Evolutionary conservation across 2,888 invertebrate genomes (phyloP), one percentile per base, ranked within the genome.

Genomic region (Polymixis flavicincta): DNA sequence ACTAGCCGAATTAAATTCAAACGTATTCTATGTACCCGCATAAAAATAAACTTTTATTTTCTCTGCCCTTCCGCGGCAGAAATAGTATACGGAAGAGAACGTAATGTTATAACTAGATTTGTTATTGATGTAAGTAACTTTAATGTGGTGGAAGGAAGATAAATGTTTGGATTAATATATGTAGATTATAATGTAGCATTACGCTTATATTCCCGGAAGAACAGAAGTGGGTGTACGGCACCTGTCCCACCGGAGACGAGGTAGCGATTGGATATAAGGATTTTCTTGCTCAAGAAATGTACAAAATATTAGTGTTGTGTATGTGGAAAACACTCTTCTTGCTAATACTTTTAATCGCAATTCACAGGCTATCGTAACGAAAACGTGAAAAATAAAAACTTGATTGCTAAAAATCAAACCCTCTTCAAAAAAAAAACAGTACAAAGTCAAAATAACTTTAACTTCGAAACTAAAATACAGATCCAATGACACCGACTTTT

Each of bases 1-100:
- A 79, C 69, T 55, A 66, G n/a, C 60, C 71, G 69, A 80, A 79
- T 84, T 74, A 54, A 80, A 74, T 52, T 73, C 72, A 81, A 78
- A 80, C 73, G 25, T 69, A 59, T 66, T n/a, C n/a, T n/a, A n/a
- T 28, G 37, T 78, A 50, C 42, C 19, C 60, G 50, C 32, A 57
- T 54, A 71, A 82, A 79, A 80, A 80, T 83, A 78, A 78, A 42
- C 32, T 52, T 71, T 60, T 61, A 78, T 68, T 69, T 25, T 61
- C 13, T 28, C 22, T 55, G 50, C 69, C 45, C 70, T 79, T 68
- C 80, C 70, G 67, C 0, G 48, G 55, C 42, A 6, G 45, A 75
- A 80, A 82, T 82, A 80, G 83, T 13, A 72, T 32, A 8, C 70
- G 64, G 80, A 67, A 70, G 55, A 67, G 17, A 64, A 14, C n/a